A percentile compares a stretch with the other conserved stretches of the same genome.
Conservation (phyloP, 2,888 invertebrate genomes). For the Apantesis nais region DNA sequence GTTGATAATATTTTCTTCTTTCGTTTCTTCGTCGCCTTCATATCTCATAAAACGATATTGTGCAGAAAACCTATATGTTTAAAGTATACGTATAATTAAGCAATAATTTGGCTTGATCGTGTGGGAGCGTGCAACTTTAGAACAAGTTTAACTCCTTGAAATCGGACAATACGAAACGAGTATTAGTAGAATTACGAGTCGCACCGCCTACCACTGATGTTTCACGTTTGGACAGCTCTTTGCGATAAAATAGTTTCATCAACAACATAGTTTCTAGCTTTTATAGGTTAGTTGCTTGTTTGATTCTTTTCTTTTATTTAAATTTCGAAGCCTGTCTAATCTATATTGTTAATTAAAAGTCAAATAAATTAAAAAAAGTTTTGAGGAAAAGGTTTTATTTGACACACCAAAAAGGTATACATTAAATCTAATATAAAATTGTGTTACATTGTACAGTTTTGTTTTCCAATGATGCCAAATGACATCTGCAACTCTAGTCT, state of each 20-base stretch:
- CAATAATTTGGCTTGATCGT: constrained; percentile 37
- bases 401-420: not conserved
- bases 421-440: too few relatives aligned
- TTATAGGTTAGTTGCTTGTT: not conserved
- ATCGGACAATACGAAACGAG: constrained; percentile 41
- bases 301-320: constrained; percentile 1
- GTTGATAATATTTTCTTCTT: not conserved
- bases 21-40: not conserved
- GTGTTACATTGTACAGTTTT: too few relatives aligned
- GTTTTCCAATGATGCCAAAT: too few relatives aligned
- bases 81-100: constrained; percentile 38
- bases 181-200: constrained; percentile 39
- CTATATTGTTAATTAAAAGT: too few relatives aligned
- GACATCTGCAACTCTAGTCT: too few relatives aligned
- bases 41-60: not conserved
- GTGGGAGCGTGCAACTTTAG: constrained; percentile 34
- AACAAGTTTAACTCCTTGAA: constrained; percentile 36
- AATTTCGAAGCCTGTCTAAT: not conserved
- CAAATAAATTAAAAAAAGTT: not conserved
- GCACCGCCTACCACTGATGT: constrained; percentile 27
- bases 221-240: constrained; percentile 16
- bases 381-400: not conserved
- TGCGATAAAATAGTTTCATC: constrained; percentile 11
- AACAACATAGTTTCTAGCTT: not conserved
- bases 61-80: constrained; percentile 5